Base-by-base conservation (phyloP, 2,888 invertebrate genomes). In the Cheilosia impressa region DNA sequence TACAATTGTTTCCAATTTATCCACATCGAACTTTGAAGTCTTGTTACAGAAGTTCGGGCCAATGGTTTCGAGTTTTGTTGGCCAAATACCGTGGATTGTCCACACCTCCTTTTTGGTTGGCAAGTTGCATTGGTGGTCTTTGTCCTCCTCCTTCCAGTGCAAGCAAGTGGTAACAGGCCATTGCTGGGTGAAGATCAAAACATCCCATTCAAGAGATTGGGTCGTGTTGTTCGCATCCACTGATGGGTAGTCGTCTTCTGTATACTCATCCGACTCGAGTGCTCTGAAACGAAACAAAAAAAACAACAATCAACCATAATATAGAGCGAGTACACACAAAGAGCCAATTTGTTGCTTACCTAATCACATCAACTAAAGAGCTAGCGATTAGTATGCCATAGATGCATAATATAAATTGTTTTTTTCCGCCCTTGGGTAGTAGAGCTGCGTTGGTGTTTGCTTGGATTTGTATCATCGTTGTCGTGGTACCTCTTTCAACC, bases 51-150 rank as follows among this genome's bases (percentile, higher is more conserved):
- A 96, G 5, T 90, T 90, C 0, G 97, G 97, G 0, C 96, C 96
- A 0, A 94, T 91, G 1, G 94, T 94, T 1, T 95, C 94, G 0
- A 93, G 91, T 90, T 95, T 95, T 0, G 96, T 95, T 0, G 97
- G 97, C 97, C 97, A 97, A 47, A 97, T 93, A 1, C 97, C 97
- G 89, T 97, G 97, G 41, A 97, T 94, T 0, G 95, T 95, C 97
- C 97, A 97, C 2, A 94, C 92, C 66, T 94, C 93, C 15, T 92
- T 92, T 60, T 93, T 93, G 19, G 88, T 91, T 2, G 96, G 96
- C 88, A 96, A 91, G 0, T 92, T 90, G 89, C 97, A 97, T 1
- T 93, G 92, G 88, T 96, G 94, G 0, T 92, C 90, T 0, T 93
- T 90, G 60, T 94, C 93, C 63, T 93, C 92, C 87, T 95, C 94